Percentiles rank a stretch among this genome's conserved stretches.
Evolutionary conservation across 2,888 invertebrate species (phyloP).

Genomic region (Cecidostiba fungosa): DNA sequence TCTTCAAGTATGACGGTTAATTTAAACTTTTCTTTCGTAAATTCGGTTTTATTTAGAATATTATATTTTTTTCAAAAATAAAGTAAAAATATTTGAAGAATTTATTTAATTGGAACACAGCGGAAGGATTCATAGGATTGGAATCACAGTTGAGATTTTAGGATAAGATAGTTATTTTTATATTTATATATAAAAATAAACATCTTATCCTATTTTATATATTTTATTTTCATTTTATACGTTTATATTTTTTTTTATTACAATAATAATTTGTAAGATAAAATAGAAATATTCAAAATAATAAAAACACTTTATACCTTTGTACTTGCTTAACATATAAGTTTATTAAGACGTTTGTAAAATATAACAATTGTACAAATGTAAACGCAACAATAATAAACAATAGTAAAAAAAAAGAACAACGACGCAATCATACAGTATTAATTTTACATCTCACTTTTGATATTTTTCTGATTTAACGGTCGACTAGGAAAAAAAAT

Average conservation of each 20-base stretch:
- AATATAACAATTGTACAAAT: conserved; percentile 29
- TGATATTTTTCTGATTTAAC: neutral
- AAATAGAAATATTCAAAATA: neutral
- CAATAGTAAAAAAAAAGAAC: neutral
- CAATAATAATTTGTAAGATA: neutral
- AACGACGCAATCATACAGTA: too few relatives aligned
- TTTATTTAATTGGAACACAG: too few relatives aligned
- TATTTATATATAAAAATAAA: too few relatives aligned
- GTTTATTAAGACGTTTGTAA: conserved; percentile 29
- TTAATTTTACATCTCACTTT: conserved; percentile 7
- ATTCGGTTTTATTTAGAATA: neutral
- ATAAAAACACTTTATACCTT: neutral
- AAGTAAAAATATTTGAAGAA: too few relatives aligned
- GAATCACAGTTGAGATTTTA: neutral
- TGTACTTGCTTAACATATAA: neutral
- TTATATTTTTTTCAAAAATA: too few relatives aligned
- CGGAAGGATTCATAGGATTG: neutral
- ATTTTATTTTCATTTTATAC: too few relatives aligned
- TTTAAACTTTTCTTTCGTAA: neutral
- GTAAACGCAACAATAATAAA: conserved; percentile 4
- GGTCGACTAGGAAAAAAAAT: conserved; percentile 21
- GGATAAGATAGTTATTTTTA: too few relatives aligned
- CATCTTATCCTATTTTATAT: too few relatives aligned
- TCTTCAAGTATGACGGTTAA: neutral
- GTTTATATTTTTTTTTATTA: neutral